A percentile compares a stretch with the other conserved stretches of the same genome.
Evolutionary conservation across 1,140 invertebrate species (phyloP).

Genomic region (Drosophila seguyi): DNA sequence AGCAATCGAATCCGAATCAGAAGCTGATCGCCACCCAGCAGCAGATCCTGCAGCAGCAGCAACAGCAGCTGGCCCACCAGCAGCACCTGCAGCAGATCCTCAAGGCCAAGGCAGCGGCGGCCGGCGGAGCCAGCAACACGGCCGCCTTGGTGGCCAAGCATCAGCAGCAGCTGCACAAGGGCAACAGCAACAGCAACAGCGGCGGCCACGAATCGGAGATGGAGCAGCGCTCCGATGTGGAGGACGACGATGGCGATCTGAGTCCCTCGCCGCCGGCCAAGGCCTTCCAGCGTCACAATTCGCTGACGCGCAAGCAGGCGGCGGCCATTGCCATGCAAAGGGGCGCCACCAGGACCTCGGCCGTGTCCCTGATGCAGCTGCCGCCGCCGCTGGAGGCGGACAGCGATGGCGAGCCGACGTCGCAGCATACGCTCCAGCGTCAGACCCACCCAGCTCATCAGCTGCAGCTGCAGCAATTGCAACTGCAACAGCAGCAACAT

Average conservation of each 20-base stretch:
- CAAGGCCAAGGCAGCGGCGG: constrained; percentile 78
- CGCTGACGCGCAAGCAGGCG: constrained; percentile 87
- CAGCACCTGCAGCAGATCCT: constrained; percentile 82
- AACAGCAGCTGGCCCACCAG: constrained; percentile 79
- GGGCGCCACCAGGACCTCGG: constrained; percentile 85
- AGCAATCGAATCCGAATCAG: constrained; percentile 75
- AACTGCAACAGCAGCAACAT: constrained; percentile 53
- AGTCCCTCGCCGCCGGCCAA: constrained; percentile 85
- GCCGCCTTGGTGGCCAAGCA: constrained; percentile 78
- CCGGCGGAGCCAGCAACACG: constrained; percentile 71
- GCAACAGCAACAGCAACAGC: constrained; percentile 32
- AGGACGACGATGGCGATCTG: constrained; percentile 82
- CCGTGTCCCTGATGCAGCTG: constrained; percentile 91
- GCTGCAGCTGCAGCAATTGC: constrained; percentile 44
- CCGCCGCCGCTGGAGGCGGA: constrained; percentile 92
- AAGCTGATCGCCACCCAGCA: constrained; percentile 80
- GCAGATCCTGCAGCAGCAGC: constrained; percentile 80
- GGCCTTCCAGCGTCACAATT: constrained; percentile 87
- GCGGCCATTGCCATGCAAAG: constrained; percentile 86
- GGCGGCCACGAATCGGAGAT: constrained; percentile 71
- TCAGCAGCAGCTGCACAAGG: constrained; percentile 73
- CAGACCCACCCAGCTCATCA: constrained; percentile 28
- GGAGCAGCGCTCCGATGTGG: constrained; percentile 77
- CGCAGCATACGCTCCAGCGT: constrained; percentile 51
- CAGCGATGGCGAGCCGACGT: constrained; percentile 87